Conservation (phyloP, 2,113 vertebrate species). For the Monarcha castaneiventris region DNA sequence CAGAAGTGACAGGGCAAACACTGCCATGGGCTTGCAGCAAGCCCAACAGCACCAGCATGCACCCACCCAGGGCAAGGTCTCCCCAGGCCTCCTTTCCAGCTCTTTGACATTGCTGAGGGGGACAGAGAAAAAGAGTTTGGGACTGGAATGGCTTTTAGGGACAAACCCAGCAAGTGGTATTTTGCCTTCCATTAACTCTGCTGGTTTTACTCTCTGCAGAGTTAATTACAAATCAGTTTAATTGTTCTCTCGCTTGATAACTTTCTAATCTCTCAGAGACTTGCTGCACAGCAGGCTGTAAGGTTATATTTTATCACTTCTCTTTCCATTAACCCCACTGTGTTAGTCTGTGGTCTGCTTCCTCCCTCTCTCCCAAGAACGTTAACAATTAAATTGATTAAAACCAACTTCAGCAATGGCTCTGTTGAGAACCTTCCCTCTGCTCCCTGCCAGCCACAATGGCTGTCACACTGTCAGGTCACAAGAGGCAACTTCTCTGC, state of each 20-base stretch:
- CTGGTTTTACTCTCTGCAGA: conserved; percentile 53
- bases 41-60: background rate
- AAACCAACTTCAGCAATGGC: background rate
- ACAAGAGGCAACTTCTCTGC: background rate
- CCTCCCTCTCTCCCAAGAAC: background rate
- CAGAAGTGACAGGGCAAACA: fast-evolving
- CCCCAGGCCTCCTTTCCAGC: background rate
- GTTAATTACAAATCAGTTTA: conserved; percentile 73
- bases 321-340: conserved; percentile 51
- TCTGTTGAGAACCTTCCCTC: background rate
- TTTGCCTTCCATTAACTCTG: conserved; percentile 42
- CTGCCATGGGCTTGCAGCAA: background rate
- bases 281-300: conserved; percentile 54
- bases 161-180: background rate
- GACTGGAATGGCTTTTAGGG: background rate
- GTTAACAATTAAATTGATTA: conserved; percentile 62
- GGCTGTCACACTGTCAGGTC: background rate
- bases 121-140: background rate
- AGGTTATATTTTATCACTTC: conserved; percentile 64
- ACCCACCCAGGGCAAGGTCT: fast-evolving
- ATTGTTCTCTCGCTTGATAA: conserved; percentile 59
- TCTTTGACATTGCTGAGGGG: background rate
- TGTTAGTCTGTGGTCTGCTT: conserved; percentile 39
- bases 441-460: background rate
- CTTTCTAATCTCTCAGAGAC: conserved; percentile 62